These are phyloP conservation scores for Leptura quadrifasciata DNA, from an alignment of 2,888 invertebrate species.

Conservation along the genomic window DNA sequence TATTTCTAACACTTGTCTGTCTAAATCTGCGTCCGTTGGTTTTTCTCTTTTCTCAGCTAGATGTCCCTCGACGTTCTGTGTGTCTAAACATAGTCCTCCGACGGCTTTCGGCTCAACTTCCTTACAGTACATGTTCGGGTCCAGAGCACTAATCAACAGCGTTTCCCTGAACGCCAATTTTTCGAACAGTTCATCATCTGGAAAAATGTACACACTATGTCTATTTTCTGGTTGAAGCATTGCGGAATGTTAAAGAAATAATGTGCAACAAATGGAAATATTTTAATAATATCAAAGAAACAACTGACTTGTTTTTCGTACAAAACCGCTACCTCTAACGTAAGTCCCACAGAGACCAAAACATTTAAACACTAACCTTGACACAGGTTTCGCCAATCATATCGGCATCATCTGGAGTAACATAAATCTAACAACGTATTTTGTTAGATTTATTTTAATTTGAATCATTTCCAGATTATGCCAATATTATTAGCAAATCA, in stretches of 20 bases:
- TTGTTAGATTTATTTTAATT: no score
- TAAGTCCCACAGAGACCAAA: no score
- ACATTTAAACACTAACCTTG: no score
- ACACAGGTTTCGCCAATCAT: no score
- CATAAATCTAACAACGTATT: no score
- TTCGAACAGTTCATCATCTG: slow-evolving; percentile 75
- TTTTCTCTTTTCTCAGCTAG: slow-evolving; percentile 49
- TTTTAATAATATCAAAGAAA: no score
- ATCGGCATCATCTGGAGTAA: no score
- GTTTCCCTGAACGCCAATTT: slow-evolving; percentile 77
- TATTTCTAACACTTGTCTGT: slow-evolving; percentile 51
- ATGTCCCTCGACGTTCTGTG: slow-evolving; percentile 72
- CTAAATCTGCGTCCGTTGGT: slow-evolving; percentile 45
- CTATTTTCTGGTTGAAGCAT: neutral
- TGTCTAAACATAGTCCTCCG: slow-evolving; percentile 73
- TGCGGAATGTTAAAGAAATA: neutral
- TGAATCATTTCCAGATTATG: no score
- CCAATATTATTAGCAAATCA: no score
- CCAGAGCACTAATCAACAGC: slow-evolving; percentile 76
- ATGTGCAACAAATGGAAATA: neutral
- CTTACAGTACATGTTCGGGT: slow-evolving; percentile 66
- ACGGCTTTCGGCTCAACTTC: slow-evolving; percentile 61
- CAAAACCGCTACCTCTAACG: no score
- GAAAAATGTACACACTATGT: slow-evolving; percentile 46
- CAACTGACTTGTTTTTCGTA: no score